These are phyloP conservation scores for Drosophila parvula DNA, from an alignment of 1,140 invertebrate genomes.

Conservation along the genomic window DNA sequence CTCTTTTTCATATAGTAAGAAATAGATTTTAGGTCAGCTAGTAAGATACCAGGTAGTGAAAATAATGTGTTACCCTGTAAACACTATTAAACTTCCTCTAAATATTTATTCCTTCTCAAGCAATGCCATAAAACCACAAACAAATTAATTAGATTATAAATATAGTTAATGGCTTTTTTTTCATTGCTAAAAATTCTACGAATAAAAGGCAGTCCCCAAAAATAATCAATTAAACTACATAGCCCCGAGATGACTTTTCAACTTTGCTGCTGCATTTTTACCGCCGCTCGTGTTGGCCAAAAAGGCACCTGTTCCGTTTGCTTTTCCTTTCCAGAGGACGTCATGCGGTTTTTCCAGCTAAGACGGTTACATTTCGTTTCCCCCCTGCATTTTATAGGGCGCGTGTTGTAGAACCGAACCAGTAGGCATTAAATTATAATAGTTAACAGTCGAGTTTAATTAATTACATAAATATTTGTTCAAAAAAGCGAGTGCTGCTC, in stretches of 20 bases:
- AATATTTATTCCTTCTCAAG: not conserved
- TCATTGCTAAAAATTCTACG: conserved; percentile 7
- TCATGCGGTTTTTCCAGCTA: conserved; percentile 68
- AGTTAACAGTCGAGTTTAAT: conserved; percentile 63
- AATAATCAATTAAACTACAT: conserved; percentile 8
- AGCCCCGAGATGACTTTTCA: conserved; percentile 16
- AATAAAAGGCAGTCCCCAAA: not conserved
- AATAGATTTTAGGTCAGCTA: no score
- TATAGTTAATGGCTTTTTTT: not conserved
- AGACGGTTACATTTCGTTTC: conserved; percentile 39
- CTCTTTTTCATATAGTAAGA: no score
- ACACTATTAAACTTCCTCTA: not conserved
- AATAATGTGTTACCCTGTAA: no score
- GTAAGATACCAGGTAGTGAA: no score
- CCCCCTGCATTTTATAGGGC: conserved; percentile 34
- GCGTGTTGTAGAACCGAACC: conserved; percentile 43
- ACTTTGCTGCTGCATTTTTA: conserved; percentile 22
- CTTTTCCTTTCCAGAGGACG: conserved; percentile 19
- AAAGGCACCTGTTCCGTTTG: conserved; percentile 40
- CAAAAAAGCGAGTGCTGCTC: conserved; percentile 41
- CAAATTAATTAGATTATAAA: conserved; percentile 11
- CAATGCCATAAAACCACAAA: not conserved
- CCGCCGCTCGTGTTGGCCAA: conserved; percentile 31
- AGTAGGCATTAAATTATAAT: conserved; percentile 67
- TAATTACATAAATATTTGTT: conserved; percentile 81